phyloP scores from a whole-genome alignment of 2,888 invertebrate species.

The Ornithoptera priamus region DNA sequence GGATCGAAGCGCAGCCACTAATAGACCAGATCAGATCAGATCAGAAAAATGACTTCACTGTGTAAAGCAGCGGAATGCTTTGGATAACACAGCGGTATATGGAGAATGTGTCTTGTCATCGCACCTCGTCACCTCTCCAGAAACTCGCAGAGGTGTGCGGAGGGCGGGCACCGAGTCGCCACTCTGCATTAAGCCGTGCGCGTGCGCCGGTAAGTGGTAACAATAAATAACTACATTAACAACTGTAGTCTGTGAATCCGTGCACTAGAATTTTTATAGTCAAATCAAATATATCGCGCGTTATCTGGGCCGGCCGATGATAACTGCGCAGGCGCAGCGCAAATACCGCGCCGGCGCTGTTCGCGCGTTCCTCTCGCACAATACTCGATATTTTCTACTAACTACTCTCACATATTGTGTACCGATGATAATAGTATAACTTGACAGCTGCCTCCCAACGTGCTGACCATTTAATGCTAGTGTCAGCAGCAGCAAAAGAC shows the following conservation, averaged over 20 bases:
- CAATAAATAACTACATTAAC: constrained; percentile 48
- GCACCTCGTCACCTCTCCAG: neutral
- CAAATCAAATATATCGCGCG: constrained; percentile 19
- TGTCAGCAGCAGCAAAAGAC: too few relatives aligned
- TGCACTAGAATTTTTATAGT: constrained; percentile 51
- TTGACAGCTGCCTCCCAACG: too few relatives aligned
- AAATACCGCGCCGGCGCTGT: constrained; percentile 5
- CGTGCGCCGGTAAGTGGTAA: constrained; percentile 34
- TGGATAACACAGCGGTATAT: too few relatives aligned
- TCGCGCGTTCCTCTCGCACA: neutral
- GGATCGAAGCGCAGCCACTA: too few relatives aligned
- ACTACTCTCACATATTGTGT: too few relatives aligned
- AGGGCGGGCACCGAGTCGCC: neutral
- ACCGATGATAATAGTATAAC: too few relatives aligned
- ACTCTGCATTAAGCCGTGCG: neutral
- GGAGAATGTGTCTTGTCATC: too few relatives aligned
- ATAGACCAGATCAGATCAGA: too few relatives aligned
- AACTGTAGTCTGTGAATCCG: constrained; percentile 39
- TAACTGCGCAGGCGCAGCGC: constrained; percentile 12
- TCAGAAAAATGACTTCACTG: too few relatives aligned
- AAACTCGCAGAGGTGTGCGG: neutral
- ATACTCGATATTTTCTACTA: too few relatives aligned
- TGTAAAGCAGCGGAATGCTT: too few relatives aligned
- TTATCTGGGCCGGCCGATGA: constrained; percentile 23
- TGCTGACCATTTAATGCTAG: too few relatives aligned